These are phyloP conservation scores for Drosophila dives DNA, from an alignment of 2,888 invertebrate species.

Conservation along the genomic window DNA sequence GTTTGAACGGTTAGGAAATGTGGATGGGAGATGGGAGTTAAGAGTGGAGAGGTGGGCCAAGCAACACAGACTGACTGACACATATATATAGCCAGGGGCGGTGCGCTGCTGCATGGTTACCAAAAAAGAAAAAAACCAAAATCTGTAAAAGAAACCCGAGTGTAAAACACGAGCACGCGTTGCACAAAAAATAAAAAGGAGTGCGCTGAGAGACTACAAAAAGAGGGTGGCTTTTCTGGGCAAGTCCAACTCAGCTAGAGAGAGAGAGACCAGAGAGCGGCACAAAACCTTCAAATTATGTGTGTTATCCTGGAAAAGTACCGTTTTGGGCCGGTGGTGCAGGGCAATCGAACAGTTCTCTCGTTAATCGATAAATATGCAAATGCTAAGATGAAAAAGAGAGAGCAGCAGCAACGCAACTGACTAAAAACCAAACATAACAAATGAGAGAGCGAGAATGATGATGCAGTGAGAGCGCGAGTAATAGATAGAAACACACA, in stretches of 20 bases:
- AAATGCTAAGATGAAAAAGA: conserved; percentile 17
- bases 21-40: conserved; percentile 8
- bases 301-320: conserved; percentile 49
- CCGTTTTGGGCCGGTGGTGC: conserved; percentile 35
- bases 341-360: conserved; percentile 24
- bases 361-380: conserved; percentile 36
- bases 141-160: conserved; percentile 37
- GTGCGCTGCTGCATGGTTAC: conserved; percentile 60
- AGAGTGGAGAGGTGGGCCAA: conserved; percentile 1
- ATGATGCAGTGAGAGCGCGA: conserved; percentile 35
- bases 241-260: conserved; percentile 2
- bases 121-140: conserved; percentile 58
- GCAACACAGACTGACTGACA: conserved; percentile 52
- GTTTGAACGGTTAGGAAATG: conserved; percentile 21
- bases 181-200: conserved; percentile 33
- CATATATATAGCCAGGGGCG: conserved; percentile 62
- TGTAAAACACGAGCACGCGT: conserved; percentile 9
- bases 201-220: conserved; percentile 20
- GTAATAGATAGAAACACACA: conserved; percentile 25
- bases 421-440: conserved; percentile 51
- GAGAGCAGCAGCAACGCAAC: conserved; percentile 17
- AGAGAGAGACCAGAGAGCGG: conserved; percentile 37
- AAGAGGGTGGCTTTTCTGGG: conserved; percentile 33
- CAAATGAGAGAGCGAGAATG: conserved; percentile 40
- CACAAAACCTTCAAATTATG: conserved; percentile 18